These are phyloP conservation scores for Electrophaes corylata DNA, from an alignment of 2,888 invertebrate genomes.

Conservation along the genomic window DNA sequence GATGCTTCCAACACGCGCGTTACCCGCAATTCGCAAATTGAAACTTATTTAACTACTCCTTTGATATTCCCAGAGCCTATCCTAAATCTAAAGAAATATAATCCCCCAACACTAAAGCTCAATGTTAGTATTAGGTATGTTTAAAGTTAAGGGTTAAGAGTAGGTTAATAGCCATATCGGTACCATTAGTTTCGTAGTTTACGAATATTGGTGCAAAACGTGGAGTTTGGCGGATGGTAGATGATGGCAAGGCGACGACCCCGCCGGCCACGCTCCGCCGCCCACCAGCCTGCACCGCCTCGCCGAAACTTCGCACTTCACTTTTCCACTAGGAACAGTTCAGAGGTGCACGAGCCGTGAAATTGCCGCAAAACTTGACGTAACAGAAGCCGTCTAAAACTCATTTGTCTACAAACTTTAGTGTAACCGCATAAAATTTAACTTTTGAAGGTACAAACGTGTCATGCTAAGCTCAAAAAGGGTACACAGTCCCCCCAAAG, in stretches of 20 bases:
- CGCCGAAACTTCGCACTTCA: slow-evolving; percentile 83
- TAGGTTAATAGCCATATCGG: background rate
- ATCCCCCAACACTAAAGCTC: background rate
- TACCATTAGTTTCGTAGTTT: slow-evolving; percentile 15
- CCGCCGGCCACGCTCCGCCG: slow-evolving; percentile 71
- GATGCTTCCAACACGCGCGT: slow-evolving; percentile 57
- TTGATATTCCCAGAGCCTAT: slow-evolving; percentile 4
- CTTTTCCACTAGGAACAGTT: slow-evolving; percentile 78
- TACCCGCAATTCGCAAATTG: slow-evolving; percentile 51
- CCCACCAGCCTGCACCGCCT: slow-evolving; percentile 65
- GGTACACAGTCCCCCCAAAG: too few relatives aligned
- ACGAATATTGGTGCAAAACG: slow-evolving; percentile 23
- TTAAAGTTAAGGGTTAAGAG: background rate
- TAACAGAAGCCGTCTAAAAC: slow-evolving; percentile 55
- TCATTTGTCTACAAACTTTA: slow-evolving; percentile 35
- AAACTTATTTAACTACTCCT: slow-evolving; percentile 26
- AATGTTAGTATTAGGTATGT: background rate
- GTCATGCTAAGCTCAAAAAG: background rate
- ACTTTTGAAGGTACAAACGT: background rate
- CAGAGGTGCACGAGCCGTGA: slow-evolving; percentile 74
- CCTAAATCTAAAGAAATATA: background rate
- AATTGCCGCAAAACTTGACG: slow-evolving; percentile 79
- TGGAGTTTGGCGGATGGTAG: slow-evolving; percentile 29
- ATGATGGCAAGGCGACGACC: slow-evolving; percentile 68
- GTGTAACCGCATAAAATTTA: background rate